These are phyloP conservation scores for Hylaeus anthracinus DNA, from an alignment of 1,140 invertebrate species.

Conservation along the genomic window DNA sequence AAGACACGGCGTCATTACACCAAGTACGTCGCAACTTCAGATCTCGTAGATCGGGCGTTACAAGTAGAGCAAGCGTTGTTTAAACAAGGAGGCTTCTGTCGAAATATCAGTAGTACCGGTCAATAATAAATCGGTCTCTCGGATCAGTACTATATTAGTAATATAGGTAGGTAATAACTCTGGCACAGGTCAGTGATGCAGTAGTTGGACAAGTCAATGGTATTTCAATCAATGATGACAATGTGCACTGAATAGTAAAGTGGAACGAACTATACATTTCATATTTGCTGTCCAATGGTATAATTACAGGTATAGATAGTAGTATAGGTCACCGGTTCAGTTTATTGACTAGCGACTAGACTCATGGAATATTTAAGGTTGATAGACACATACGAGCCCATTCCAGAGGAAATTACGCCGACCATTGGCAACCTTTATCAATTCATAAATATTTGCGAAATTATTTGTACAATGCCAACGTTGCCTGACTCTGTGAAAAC, in stretches of 20 bases:
- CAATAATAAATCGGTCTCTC: too few relatives aligned
- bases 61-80: too few relatives aligned
- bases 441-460: conserved; percentile 12
- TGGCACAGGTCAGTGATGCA: too few relatives aligned
- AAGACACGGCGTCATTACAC: not conserved
- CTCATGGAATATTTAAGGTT: not conserved
- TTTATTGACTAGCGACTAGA: not conserved
- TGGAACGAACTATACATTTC: not conserved
- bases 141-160: too few relatives aligned
- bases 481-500: not conserved
- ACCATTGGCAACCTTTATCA: not conserved
- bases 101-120: too few relatives aligned
- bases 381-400: too few relatives aligned
- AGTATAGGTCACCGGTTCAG: not conserved
- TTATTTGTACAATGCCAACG: not conserved
- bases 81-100: too few relatives aligned
- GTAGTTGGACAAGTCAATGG: too few relatives aligned
- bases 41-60: too few relatives aligned
- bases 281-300: not conserved
- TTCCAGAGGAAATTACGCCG: not conserved
- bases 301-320: not conserved
- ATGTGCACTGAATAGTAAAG: too few relatives aligned
- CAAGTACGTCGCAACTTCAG: not conserved
- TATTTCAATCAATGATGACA: too few relatives aligned
- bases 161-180: too few relatives aligned